phyloP scores from a whole-genome alignment of 2,113 vertebrate genomes.

The Oriolus oriolus region DNA sequence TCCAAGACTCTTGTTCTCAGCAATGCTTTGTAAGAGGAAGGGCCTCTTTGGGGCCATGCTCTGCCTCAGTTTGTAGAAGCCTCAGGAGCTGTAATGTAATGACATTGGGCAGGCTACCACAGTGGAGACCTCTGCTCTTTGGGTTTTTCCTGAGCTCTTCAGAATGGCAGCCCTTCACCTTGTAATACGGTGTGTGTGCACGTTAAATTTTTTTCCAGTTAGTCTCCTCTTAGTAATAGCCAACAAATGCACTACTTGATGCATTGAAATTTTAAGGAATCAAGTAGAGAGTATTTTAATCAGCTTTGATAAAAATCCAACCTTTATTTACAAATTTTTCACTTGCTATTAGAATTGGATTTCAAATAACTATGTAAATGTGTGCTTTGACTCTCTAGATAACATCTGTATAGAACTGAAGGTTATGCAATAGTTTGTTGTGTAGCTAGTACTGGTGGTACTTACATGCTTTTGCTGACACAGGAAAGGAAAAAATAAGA shows the following conservation, averaged over 20 bases:
- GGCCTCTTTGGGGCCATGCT: not conserved
- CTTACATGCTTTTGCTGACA: not conserved
- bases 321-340: not conserved
- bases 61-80: not conserved
- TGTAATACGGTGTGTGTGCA: not conserved
- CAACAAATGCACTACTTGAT: rapidly evolving
- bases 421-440: not conserved
- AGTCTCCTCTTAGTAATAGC: not conserved
- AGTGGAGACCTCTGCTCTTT: not conserved
- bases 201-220: not conserved
- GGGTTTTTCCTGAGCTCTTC: not conserved
- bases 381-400: not conserved
- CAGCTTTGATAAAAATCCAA: not conserved
- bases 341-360: not conserved
- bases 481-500: not conserved
- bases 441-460: not conserved
- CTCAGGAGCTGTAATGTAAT: not conserved
- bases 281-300: not conserved
- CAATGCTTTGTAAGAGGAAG: not conserved
- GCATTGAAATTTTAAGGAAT: not conserved
- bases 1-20: not conserved
- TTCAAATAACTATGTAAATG: not conserved
- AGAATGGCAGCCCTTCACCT: not conserved
- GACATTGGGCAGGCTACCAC: not conserved
- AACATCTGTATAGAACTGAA: not conserved